Conservation (phyloP, 2,113 vertebrate genomes). For the Hylia prasina region DNA sequence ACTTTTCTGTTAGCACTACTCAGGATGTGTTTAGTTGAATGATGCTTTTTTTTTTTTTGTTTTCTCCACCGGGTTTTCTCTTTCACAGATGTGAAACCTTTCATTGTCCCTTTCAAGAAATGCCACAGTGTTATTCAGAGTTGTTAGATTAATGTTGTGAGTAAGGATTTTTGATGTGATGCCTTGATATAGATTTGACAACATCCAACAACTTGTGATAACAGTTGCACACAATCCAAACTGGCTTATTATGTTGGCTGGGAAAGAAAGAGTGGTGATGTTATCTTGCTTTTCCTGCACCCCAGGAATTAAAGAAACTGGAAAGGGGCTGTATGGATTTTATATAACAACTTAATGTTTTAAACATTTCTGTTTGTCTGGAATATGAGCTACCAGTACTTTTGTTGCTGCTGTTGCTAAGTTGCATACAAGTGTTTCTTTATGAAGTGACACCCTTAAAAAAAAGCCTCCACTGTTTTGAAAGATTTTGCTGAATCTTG, state of each 20-base stretch:
- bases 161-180: neutral
- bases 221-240: neutral
- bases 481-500: neutral
- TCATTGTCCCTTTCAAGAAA: neutral
- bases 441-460: neutral
- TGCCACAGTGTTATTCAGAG: neutral
- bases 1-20: neutral
- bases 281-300: neutral
- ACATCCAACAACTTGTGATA: neutral
- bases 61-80: neutral
- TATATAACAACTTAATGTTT: constrained; percentile 6
- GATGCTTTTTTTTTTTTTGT: neutral
- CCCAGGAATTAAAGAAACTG: neutral
- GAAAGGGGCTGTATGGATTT: neutral
- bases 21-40: neutral
- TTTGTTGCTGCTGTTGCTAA: constrained; percentile 23
- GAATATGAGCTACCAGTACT: neutral
- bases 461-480: neutral
- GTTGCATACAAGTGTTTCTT: constrained; percentile 8
- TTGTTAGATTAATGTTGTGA: neutral
- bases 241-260: neutral
- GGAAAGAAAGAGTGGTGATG: neutral
- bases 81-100: neutral
- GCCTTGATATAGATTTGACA: neutral
- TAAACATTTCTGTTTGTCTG: constrained; percentile 16